phyloP scores from a whole-genome alignment of 2,113 vertebrate species.

The Nannobrachium achirus region DNA sequence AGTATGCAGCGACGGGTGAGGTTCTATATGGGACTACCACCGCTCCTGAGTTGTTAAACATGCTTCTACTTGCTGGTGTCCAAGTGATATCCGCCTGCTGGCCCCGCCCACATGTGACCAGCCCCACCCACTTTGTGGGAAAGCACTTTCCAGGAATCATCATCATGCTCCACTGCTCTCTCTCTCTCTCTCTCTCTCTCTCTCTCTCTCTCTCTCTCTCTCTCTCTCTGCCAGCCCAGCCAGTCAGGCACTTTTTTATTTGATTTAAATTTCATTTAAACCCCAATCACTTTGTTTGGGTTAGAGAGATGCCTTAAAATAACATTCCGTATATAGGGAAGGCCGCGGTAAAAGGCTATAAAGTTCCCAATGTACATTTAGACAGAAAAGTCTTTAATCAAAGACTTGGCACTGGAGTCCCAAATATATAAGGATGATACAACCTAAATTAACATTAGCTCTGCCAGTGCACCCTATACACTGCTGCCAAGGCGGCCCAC shows the following conservation, averaged over 20 bases:
- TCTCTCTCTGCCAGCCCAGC: constrained; percentile 31
- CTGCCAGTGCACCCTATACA: not conserved
- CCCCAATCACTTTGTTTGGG: constrained; percentile 65
- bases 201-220: constrained; percentile 20
- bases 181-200: constrained; percentile 9
- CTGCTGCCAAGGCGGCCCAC: constrained; percentile 9
- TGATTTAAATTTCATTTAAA: constrained; percentile 55
- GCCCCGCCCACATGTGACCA: constrained; percentile 59
- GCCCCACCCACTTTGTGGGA: too few species aligned
- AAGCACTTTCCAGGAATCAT: constrained; percentile 71
- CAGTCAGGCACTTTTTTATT: constrained; percentile 45
- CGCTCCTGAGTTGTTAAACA: too few species aligned
- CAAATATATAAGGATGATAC: constrained; percentile 35
- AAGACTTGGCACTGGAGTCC: constrained; percentile 49
- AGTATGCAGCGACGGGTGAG: too few species aligned
- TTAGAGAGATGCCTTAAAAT: constrained; percentile 57
- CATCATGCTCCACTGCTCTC: constrained; percentile 23
- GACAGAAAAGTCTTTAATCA: constrained; percentile 53
- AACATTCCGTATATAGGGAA: constrained; percentile 36
- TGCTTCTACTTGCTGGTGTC: constrained; percentile 57
- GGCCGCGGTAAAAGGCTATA: constrained; percentile 48
- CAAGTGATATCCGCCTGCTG: constrained; percentile 48
- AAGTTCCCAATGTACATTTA: constrained; percentile 51
- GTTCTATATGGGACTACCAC: too few species aligned
- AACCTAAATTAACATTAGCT: constrained; percentile 41